phyloP scores from a whole-genome alignment of 1,140 invertebrate genomes.

The Trachymyrmex septentrionalis region DNA sequence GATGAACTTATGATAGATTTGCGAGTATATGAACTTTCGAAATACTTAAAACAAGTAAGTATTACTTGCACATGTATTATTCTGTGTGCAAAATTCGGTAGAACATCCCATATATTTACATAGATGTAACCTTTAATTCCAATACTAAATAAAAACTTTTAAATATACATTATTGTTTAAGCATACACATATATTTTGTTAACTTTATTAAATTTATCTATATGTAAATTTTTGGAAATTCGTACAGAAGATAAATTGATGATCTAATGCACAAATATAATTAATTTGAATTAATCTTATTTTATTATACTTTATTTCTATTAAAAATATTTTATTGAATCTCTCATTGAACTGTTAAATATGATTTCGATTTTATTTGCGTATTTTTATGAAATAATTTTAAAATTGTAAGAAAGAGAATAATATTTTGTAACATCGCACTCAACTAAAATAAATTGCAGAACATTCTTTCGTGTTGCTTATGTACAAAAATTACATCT shows the following conservation, averaged over 20 bases:
- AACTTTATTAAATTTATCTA: not conserved
- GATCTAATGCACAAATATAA: not conserved
- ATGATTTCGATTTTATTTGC: not conserved
- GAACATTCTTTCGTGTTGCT: conserved; percentile 39
- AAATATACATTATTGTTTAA: too few species aligned
- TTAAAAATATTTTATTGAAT: not conserved
- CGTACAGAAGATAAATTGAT: not conserved
- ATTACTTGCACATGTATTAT: too few species aligned
- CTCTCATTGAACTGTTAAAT: not conserved
- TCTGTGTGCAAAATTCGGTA: too few species aligned
- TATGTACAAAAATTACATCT: conserved; percentile 28
- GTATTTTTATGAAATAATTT: conserved; percentile 6
- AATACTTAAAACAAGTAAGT: too few species aligned
- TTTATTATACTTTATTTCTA: not conserved
- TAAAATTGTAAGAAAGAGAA: conserved; percentile 4
- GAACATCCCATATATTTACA: too few species aligned
- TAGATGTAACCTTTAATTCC: too few species aligned
- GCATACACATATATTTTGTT: too few species aligned
- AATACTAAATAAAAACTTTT: too few species aligned
- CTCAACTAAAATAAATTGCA: conserved; percentile 34
- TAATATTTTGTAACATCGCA: conserved; percentile 4
- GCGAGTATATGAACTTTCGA: too few species aligned
- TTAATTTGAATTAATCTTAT: conserved; percentile 5
- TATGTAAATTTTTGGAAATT: not conserved
- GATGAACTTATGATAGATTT: too few species aligned